Base-by-base conservation (phyloP, 2,888 invertebrate genomes). In the Hydriomena furcata region DNA sequence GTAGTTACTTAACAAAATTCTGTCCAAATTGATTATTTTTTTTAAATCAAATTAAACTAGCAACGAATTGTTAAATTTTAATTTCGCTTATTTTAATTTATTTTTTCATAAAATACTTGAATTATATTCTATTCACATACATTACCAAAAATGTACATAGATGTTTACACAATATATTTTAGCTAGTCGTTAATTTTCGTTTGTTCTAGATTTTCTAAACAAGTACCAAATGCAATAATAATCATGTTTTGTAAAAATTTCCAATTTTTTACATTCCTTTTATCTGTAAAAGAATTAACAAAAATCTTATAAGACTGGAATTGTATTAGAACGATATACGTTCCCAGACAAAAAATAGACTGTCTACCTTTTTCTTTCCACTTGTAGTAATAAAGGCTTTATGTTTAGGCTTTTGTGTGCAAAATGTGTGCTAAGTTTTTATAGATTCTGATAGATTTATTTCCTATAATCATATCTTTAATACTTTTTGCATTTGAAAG, bases 91-190 rank as follows among this genome's bases (percentile, higher is more conserved):
- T 54, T 20, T 60, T 47, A 10, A 45, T 53, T 43, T 47, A 40
- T 50, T 46, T 23, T 30, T 38, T 32, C 34, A 42, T 52, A 8
- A 32, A 52, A 49, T 45, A 54, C 44, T 40, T 28, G 24, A 55
- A 60, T 62, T 28, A 12, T n/a, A n/a, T 31, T 44, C 42, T 49
- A 44, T 54, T 54, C 51, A 46, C 51, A 55, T 43, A 61, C 63
- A 65, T 76, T 79, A 81, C 82, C 82, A 82, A 82, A 82, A 80
- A 77, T 81, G 77, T 82, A 81, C 69, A 82, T 81, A 81, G 66
- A 73, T 61, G 69, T 68, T 67, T 67, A 62, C 67, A 64, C 59
- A 64, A 67, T 69, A n/a, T n/a, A 63, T 64, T 24, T 68, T 73
- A 76, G 64, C 78, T 82, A 82, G 82, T 80, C 73, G 64, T 71